phyloP scores from a whole-genome alignment of 2,888 invertebrate genomes.

The Parascotia fuliginaria region DNA sequence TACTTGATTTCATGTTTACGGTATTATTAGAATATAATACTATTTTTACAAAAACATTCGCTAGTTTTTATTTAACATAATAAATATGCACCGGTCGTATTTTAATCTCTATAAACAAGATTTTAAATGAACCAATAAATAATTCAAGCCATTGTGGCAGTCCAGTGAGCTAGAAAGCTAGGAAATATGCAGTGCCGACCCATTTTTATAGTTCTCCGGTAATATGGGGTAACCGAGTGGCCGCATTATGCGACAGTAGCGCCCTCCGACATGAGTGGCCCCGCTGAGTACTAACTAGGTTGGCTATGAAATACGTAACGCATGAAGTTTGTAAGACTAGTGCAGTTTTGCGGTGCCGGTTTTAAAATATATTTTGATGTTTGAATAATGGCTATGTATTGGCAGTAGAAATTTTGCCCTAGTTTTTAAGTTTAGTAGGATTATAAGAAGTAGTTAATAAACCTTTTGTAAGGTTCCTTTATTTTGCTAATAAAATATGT shows the following conservation, averaged over 20 bases:
- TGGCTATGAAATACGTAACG: constrained; percentile 1
- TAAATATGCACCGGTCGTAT: constrained; percentile 3
- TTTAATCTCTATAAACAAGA: constrained; percentile 22
- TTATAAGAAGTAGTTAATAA: no score
- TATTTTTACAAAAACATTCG: background rate
- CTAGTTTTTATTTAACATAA: background rate
- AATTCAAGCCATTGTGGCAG: constrained; percentile 35
- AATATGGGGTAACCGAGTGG: constrained; percentile 45
- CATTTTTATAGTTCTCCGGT: constrained; percentile 44
- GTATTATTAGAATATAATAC: no score
- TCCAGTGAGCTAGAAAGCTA: constrained; percentile 32
- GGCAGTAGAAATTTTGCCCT: no score
- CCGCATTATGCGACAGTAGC: constrained; percentile 50
- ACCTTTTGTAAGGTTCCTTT: no score
- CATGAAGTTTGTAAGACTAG: background rate
- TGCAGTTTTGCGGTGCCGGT: background rate
- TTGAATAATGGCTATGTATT: no score
- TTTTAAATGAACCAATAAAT: constrained; percentile 34
- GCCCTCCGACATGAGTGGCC: constrained; percentile 39
- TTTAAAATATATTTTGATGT: background rate
- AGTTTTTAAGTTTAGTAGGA: no score
- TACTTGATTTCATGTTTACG: no score
- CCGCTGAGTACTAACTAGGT: constrained; percentile 27
- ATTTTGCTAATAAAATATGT: no score
- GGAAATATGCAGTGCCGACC: constrained; percentile 43